Percentiles rank a stretch among this genome's conserved stretches.
Conservation (phyloP, 1,140 invertebrate species). For the Conus ventricosus region DNA sequence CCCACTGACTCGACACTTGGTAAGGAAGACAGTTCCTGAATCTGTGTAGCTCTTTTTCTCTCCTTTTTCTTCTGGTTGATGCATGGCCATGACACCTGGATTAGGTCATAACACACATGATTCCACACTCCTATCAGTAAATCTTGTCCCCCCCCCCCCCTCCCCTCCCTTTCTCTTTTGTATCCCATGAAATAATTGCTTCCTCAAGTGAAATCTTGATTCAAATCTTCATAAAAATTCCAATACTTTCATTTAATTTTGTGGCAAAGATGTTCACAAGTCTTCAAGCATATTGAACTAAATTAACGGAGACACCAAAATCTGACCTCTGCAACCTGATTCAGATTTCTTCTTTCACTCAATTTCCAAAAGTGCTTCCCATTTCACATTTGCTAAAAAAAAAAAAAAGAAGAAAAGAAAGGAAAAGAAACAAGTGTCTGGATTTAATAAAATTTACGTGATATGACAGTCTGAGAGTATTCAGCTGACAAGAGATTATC, state of each 20-base stretch:
- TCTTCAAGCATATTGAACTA: no score
- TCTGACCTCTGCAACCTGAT: neutral
- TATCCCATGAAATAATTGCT: no score
- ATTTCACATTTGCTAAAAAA: neutral
- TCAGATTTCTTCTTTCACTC: neutral
- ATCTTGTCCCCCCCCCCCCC: neutral
- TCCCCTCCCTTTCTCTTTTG: neutral
- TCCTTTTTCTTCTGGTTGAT: constrained; percentile 76
- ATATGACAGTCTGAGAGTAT: neutral
- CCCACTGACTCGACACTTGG: constrained; percentile 54
- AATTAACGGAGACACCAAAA: neutral
- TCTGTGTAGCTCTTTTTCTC: constrained; percentile 76
- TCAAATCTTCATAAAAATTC: no score
- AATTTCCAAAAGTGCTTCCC: neutral
- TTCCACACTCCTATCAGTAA: neutral
- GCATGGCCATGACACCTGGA: constrained; percentile 61
- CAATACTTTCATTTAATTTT: no score
- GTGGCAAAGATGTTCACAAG: neutral
- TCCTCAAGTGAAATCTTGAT: neutral
- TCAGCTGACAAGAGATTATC: neutral
- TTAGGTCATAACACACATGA: neutral
- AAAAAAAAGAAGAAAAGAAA: no score
- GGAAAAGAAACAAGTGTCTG: neutral
- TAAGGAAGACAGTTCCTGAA: constrained; percentile 72
- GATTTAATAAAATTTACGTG: neutral